Evolutionary conservation across 1,140 invertebrate genomes (phyloP), one percentile per base, ranked within the genome.

Genomic region (Bombus cullumanus): DNA sequence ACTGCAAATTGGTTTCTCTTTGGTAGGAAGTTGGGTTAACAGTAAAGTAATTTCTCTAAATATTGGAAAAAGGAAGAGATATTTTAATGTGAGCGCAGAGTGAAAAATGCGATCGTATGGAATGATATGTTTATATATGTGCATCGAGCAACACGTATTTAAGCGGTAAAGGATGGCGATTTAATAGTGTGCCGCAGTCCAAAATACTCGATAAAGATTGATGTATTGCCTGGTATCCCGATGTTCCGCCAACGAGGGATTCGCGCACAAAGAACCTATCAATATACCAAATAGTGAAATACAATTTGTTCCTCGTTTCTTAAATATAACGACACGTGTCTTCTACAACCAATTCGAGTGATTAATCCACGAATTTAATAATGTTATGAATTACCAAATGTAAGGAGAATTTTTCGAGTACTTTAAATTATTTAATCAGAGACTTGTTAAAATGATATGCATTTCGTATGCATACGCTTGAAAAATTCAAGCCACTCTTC

Each of bases 161-260:
- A n/a, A 53, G 22, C 47, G 31, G 73, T 80, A 82, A 77, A 34
- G 47, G 64, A 88, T 88, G 59, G 53, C 25, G 74, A 88, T 90
- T 87, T 88, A 88, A 90, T 79, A 86, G 81, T 82, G 74, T 25
- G n/a, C 59, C 73, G 37, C 62, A 53, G 59, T 86, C 77, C 31
- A 64, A 72, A 68, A n/a, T 86, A 88, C 57, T 84, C 81, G 81
- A 91, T 88, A 83, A 81, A 91, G 80, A 87, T 91, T 84, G 62
- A 89, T 83, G 88, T 81, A 86, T 71, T 18, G 62, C 31, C 39
- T 15, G 31, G 62, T 76, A 68, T 80, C 47, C 47, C 18, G 47
- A 77, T 82, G 77, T 76, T 81, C 43, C 77, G 62, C 34, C 57
- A 22, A 37, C 62, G 81, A 59, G 66, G 64, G 74, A 75, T 41